Conservation (phyloP, 30 jellyfish, hydroid and myxozoan genomes). For the Haliclystus octoradiatus region DNA sequence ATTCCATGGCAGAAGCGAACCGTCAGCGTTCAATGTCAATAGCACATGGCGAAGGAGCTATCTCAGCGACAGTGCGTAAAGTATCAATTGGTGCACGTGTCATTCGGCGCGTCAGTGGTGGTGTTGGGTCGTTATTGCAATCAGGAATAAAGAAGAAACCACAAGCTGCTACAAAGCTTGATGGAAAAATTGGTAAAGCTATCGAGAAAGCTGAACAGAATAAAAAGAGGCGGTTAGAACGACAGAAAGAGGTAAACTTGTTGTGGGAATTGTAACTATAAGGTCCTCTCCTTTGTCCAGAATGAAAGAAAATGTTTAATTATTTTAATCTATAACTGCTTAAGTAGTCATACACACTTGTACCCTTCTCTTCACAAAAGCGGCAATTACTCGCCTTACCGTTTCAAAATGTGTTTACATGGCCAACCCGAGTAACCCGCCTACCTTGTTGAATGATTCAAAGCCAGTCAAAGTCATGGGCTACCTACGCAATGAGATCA, state of each 20-base stretch:
- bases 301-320: too few species aligned
- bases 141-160: conserved; percentile 8
- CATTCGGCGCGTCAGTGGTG: neutral
- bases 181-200: conserved; percentile 77
- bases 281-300: too few species aligned
- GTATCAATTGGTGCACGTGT: neutral
- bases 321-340: too few species aligned
- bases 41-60: neutral
- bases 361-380: too few species aligned
- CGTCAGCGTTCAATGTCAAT: conserved; percentile 8
- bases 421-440: too few species aligned
- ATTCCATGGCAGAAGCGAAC: conserved; percentile 33
- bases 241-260: conserved; percentile 92
- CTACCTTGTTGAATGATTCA: too few species aligned
- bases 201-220: conserved; percentile 95
- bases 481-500: too few species aligned
- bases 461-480: too few species aligned
- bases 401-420: too few species aligned
- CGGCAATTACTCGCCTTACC: too few species aligned
- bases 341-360: too few species aligned
- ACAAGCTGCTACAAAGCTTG: conserved; percentile 42
- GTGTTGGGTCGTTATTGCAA: neutral
- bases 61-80: neutral
- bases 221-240: conserved; percentile 51
- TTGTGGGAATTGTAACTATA: too few species aligned